phyloP scores from a whole-genome alignment of 2,888 invertebrate species.

The Cosmorhoe ocellata region DNA sequence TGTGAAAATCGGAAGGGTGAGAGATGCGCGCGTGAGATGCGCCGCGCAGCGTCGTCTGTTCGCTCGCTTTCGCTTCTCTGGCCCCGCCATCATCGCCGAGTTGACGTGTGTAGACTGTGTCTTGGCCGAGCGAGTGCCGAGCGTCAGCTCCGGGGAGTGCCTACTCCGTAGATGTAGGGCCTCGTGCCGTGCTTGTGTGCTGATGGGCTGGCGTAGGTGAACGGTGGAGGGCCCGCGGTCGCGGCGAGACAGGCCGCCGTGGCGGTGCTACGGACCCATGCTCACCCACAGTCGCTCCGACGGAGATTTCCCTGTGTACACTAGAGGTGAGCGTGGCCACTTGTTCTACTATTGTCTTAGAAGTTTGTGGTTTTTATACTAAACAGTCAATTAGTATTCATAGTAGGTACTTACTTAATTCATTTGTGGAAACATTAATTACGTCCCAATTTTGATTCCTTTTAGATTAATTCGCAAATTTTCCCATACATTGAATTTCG shows the following conservation, averaged over 20 bases:
- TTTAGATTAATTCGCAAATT: conserved; percentile 2
- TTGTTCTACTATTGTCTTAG: conserved; percentile 16
- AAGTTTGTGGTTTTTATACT: conserved; percentile 12
- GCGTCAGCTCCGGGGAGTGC: conserved; percentile 51
- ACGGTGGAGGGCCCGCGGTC: conserved; percentile 80
- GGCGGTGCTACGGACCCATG: conserved; percentile 87
- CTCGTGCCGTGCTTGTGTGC: conserved; percentile 61
- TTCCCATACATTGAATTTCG: neutral
- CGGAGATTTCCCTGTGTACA: conserved; percentile 91
- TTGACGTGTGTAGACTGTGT: conserved; percentile 54
- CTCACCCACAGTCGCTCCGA: conserved; percentile 93
- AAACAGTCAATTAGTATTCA: conserved; percentile 1
- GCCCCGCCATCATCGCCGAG: conserved; percentile 69
- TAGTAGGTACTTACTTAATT: neutral
- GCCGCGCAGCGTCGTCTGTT: conserved; percentile 73
- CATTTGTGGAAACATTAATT: conserved; percentile 1
- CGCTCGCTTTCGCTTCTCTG: conserved; percentile 56
- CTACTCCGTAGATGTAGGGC: conserved; percentile 51
- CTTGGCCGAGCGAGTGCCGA: conserved; percentile 19
- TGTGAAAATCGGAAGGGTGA: conserved; percentile 56
- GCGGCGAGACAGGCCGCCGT: conserved; percentile 77
- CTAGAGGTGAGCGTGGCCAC: conserved; percentile 84
- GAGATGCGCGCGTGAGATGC: conserved; percentile 73
- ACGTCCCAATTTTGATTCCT: neutral
- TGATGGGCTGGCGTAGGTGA: conserved; percentile 72